Evolutionary conservation across 2,797 vertebrate species (phyloP).

Genomic region (Ciconia nigra): DNA sequence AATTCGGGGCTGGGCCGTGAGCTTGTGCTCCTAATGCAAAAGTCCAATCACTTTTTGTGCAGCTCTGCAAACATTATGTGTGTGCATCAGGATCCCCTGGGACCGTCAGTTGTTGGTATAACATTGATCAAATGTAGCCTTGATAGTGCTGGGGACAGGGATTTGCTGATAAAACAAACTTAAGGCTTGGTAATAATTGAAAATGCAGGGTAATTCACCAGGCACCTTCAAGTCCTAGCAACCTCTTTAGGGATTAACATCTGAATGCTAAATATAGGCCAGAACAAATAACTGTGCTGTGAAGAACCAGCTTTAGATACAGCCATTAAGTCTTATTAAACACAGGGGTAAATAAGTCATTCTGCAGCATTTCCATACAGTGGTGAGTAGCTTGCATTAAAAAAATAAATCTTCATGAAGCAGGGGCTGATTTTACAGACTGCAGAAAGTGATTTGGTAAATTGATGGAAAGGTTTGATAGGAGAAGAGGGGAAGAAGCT

Average conservation of each 20-base stretch:
- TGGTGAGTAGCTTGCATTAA: not conserved
- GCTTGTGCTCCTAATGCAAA: not conserved
- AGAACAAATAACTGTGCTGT: not conserved
- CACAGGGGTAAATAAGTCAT: not conserved
- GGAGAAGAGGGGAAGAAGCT: not conserved
- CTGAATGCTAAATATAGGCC: not conserved
- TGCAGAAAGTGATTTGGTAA: not conserved
- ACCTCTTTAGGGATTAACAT: not conserved
- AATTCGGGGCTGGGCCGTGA: not conserved
- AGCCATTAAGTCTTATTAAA: not conserved
- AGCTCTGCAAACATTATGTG: not conserved
- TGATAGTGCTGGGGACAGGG: not conserved
- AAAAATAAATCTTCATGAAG: not conserved
- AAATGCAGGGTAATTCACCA: not conserved
- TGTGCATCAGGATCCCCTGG: not conserved
- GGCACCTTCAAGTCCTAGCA: not conserved
- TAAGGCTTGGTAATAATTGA: slow-evolving; percentile 2
- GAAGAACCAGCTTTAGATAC: not conserved
- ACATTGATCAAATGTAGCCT: not conserved
- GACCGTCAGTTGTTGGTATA: not conserved
- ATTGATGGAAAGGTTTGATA: not conserved
- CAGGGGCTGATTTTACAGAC: not conserved
- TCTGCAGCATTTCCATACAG: not conserved
- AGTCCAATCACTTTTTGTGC: not conserved
- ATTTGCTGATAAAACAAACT: slow-evolving; percentile 39